Conservation (phyloP, 2,113 vertebrate genomes). For the Sardina pilchardus region DNA sequence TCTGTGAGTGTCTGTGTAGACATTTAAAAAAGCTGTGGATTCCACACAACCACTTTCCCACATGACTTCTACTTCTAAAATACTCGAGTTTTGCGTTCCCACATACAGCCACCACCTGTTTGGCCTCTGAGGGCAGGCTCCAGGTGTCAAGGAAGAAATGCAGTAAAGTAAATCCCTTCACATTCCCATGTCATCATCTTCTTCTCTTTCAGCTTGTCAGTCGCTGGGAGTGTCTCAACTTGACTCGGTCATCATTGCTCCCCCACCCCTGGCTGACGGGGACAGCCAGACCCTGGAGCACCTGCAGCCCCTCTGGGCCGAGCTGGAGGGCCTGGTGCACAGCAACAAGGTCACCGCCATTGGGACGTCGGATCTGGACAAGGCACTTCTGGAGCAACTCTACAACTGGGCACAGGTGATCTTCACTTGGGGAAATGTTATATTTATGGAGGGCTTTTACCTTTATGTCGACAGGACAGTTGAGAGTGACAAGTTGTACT, state of each 20-base stretch:
- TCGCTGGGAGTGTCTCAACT: conserved; percentile 88
- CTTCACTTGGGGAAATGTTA: background rate
- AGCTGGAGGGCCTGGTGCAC: conserved; percentile 86
- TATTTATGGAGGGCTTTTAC: too few relatives aligned
- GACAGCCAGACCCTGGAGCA: conserved; percentile 79
- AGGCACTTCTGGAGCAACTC: conserved; percentile 88
- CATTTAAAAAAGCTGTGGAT: too few relatives aligned
- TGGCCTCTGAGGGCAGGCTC: background rate
- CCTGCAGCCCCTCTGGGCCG: conserved; percentile 90
- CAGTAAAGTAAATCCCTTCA: background rate
- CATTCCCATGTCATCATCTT: background rate
- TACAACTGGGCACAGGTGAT: conserved; percentile 94
- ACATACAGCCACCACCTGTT: too few relatives aligned
- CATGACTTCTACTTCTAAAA: too few relatives aligned
- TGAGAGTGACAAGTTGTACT: too few relatives aligned
- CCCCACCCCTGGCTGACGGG: conserved; percentile 79
- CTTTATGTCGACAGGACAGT: too few relatives aligned
- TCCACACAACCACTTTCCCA: too few relatives aligned
- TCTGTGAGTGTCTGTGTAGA: too few relatives aligned
- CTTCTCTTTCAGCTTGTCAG: conserved; percentile 75
- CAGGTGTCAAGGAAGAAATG: background rate
- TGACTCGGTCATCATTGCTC: conserved; percentile 93
- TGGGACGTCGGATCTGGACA: conserved; percentile 95
- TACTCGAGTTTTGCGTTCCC: too few relatives aligned
- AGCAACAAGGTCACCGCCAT: conserved; percentile 87